phyloP scores from a whole-genome alignment of 1,140 invertebrate genomes.

The Lordiphosa stackelbergi region DNA sequence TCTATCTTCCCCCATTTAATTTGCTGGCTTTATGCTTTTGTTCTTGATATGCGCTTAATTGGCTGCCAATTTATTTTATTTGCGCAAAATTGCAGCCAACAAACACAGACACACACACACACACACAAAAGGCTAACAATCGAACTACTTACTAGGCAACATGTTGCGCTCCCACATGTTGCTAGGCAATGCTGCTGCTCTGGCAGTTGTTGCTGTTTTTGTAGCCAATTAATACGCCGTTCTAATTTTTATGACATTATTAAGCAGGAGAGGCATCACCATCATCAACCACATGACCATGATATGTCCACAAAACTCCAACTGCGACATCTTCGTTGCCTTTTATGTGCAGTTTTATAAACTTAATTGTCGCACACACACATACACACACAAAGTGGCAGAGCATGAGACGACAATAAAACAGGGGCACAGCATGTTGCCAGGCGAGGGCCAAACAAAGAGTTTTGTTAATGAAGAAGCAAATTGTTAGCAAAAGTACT shows the following conservation, averaged over 20 bases:
- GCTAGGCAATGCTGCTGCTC: constrained; percentile 30
- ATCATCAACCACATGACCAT: constrained; percentile 32
- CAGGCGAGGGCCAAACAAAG: constrained; percentile 6
- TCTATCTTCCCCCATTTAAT: constrained; percentile 48
- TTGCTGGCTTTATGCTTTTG: constrained; percentile 72
- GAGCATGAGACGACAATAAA: constrained; percentile 2
- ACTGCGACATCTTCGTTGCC: constrained; percentile 56
- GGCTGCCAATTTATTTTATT: constrained; percentile 75
- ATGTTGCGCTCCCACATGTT: constrained; percentile 71
- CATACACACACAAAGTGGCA: constrained; percentile 1
- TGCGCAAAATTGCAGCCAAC: constrained; percentile 68
- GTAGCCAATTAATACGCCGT: constrained; percentile 72
- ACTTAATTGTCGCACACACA: constrained; percentile 65
- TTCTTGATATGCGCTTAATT: constrained; percentile 71
- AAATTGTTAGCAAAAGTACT: neutral
- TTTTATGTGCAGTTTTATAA: constrained; percentile 70
- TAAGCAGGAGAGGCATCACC: constrained; percentile 46
- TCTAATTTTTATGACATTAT: constrained; percentile 76
- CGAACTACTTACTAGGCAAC: constrained; percentile 48
- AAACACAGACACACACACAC: constrained; percentile 34
- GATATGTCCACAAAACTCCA: constrained; percentile 20
- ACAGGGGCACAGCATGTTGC: constrained; percentile 53
- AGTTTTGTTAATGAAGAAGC: neutral
- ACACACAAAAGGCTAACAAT: constrained; percentile 10
- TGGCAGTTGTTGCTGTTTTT: constrained; percentile 15